Conservation (phyloP, 2,113 vertebrate species). For the Buteo buteo region DNA sequence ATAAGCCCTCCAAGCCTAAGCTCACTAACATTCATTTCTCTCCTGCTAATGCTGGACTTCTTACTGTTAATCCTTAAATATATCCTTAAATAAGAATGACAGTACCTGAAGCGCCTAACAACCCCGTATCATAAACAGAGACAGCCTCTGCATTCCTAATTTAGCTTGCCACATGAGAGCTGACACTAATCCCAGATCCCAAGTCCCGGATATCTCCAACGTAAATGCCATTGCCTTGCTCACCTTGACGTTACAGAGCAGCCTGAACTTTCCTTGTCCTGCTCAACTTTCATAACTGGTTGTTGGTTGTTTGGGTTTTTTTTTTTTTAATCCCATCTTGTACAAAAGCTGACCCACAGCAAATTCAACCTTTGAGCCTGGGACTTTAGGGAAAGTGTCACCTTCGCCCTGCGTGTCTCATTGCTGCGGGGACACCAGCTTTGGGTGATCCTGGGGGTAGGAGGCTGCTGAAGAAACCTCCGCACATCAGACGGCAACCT, state of each 20-base stretch:
- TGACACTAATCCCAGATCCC: slow-evolving; percentile 59
- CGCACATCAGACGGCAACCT: background rate
- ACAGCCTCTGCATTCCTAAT: slow-evolving; percentile 58
- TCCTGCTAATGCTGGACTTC: slow-evolving; percentile 54
- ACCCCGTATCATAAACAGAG: slow-evolving; percentile 45
- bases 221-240: slow-evolving; percentile 37
- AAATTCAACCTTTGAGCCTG: background rate
- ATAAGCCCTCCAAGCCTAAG: slow-evolving; percentile 62
- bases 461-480: background rate
- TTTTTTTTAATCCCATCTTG: background rate
- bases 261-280: slow-evolving; percentile 17
- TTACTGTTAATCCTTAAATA: slow-evolving; percentile 64
- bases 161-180: slow-evolving; percentile 41
- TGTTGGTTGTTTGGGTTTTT: background rate
- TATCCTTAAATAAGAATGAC: slow-evolving; percentile 64
- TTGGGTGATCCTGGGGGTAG: fast-evolving
- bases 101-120: slow-evolving; percentile 59
- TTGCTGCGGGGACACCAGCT: background rate
- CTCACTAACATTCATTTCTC: slow-evolving; percentile 56
- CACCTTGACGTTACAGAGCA: slow-evolving; percentile 43
- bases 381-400: background rate
- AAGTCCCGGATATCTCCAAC: slow-evolving; percentile 4
- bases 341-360: background rate
- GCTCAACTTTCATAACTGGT: background rate
- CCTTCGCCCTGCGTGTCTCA: background rate